Evolutionary conservation across 2,113 vertebrate genomes (phyloP), one percentile per base, ranked within the genome.

Genomic region (Phoenicopterus ruber): DNA sequence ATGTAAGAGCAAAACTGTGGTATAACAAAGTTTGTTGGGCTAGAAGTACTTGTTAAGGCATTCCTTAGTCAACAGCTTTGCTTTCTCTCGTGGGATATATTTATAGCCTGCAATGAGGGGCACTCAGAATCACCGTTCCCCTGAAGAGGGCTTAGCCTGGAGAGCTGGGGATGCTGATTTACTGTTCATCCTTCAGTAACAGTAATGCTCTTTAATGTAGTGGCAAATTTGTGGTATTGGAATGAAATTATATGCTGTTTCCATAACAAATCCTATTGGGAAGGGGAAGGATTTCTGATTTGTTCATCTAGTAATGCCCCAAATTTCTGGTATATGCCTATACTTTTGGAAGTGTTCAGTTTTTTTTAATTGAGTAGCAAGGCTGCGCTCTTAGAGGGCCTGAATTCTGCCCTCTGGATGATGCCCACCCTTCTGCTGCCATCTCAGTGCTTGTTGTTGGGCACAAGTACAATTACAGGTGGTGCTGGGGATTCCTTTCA

Each of bases 201-300:
- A 90, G 59, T 93, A 94, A 91, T 83, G 78, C 69, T 93, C 31
- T 89, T 86, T 62, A 93, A 66, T 78, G 84, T 82, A 78, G 74
- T 90, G 86, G 90, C 67, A 92, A 78, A 96, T 95, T 81, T 96
- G 73, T 81, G 94, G 62, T 62, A 90, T 90, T 88, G 79, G 61
- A 89, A 65, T 90, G 59, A 94, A 94, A 87, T 91, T 50, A 91
- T 82, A 72, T 95, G 78, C 91, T 92, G 85, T 97, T 98, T 96
- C 93, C 89, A 92, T 94, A 93, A 97, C 92, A 96, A 95, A 95
- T 88, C 86, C 83, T 97, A 4, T 96, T 97, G 97, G 42, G 88
- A 90, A 92, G 55, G 25, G 82, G 94, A 72, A 92, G 79, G 77
- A 79, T 88, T 96, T 97, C 95, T 94, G 73, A 55, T 93, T 97